These are phyloP conservation scores for Frankliniella fusca DNA, from an alignment of 2,888 invertebrate species.

Conservation along the genomic window DNA sequence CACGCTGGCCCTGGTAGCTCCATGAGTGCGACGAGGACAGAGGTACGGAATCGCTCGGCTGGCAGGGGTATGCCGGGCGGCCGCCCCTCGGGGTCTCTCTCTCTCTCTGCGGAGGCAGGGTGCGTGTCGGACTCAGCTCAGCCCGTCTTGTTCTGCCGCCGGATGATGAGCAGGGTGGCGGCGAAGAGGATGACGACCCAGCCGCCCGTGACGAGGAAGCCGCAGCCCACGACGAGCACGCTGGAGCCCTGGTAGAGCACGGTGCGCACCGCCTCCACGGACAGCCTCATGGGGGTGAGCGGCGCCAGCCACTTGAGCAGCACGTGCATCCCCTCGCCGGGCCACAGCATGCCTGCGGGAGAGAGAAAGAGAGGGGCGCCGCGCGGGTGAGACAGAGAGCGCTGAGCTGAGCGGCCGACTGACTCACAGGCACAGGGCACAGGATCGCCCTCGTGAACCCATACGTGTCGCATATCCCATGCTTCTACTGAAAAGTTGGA, in stretches of 20 bases:
- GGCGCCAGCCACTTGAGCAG: background rate
- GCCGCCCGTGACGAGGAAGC: background rate
- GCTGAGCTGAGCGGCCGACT: background rate
- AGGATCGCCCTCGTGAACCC: too few relatives aligned
- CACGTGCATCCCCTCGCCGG: background rate
- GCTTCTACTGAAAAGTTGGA: too few relatives aligned
- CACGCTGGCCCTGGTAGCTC: too few relatives aligned
- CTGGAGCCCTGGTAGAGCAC: constrained; percentile 8
- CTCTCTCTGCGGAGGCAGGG: too few relatives aligned
- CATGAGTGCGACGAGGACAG: too few relatives aligned
- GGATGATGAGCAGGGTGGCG: background rate
- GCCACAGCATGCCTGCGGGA: constrained; percentile 1
- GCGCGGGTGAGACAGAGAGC: background rate
- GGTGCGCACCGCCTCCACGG: constrained; percentile 4
- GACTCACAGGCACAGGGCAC: too few relatives aligned
- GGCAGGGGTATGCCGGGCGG: too few relatives aligned
- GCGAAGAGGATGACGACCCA: background rate
- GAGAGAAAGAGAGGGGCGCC: background rate
- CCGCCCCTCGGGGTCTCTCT: too few relatives aligned
- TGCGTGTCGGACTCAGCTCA: too few relatives aligned
- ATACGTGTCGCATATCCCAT: too few relatives aligned
- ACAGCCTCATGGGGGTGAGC: background rate
- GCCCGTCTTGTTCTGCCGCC: background rate
- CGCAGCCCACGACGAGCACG: background rate
- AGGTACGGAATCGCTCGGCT: too few relatives aligned